Evolutionary conservation across 1,140 invertebrate genomes (phyloP).

Genomic region (Oryctes rhinoceros): DNA sequence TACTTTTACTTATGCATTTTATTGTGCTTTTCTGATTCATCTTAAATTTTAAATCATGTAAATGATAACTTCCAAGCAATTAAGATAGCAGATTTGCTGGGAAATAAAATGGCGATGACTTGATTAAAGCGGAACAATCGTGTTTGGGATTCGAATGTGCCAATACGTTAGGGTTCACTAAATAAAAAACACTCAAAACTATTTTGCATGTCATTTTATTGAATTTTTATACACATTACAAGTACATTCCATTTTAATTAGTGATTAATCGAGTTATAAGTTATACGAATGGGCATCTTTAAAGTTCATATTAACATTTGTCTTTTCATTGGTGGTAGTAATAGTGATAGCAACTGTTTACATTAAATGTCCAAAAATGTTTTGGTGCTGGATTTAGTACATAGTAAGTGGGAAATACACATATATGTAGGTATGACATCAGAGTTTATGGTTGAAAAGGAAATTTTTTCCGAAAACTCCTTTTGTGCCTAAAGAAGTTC

Average conservation of each 20-base stretch:
- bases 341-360: background rate
- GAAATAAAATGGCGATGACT: too few relatives aligned
- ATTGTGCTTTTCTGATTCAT: too few relatives aligned
- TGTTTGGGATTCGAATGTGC: too few relatives aligned
- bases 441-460: background rate
- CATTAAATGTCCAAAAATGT: background rate
- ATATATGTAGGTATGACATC: background rate
- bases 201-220: constrained; percentile 19
- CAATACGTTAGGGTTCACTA: too few relatives aligned
- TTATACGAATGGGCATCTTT: constrained; percentile 16
- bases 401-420: background rate
- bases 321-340: constrained; percentile 13
- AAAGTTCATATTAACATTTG: constrained; percentile 11
- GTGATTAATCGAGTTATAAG: background rate
- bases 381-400: constrained; percentile 3
- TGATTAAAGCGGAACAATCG: too few relatives aligned
- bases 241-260: constrained; percentile 9
- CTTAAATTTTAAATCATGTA: too few relatives aligned
- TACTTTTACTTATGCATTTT: too few relatives aligned
- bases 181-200: background rate
- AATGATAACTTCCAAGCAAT: too few relatives aligned
- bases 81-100: too few relatives aligned
- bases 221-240: constrained; percentile 16
- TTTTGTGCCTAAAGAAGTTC: background rate
- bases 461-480: background rate